Base-by-base conservation (phyloP, 2,888 invertebrate species). In the Agrotis exclamationis region DNA sequence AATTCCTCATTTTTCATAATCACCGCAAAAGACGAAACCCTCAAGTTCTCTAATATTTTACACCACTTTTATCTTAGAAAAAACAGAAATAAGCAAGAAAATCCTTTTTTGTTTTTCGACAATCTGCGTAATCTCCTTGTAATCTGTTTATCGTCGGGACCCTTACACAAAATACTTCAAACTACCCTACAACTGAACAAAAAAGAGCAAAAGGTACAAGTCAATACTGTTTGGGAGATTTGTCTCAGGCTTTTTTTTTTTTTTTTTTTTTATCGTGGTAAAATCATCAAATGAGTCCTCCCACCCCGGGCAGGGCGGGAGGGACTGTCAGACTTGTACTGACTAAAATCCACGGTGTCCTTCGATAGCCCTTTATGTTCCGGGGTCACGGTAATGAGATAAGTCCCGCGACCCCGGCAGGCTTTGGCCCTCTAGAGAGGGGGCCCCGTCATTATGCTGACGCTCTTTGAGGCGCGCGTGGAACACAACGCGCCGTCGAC, bases 71-170 rank as follows among this genome's bases (percentile, higher is more conserved):
- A 13, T 45, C 20, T n/a, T 51, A 33, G 9, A 2, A 3, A n/a
- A 18, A 45, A 57, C 13, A 45, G n/a, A 60, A 58, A 28, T 13
- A 22, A 47, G 13, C 39, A 45, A 58, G 18, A 22, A 9, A 22
- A 56, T n/a, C 5, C 4, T 33, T 45, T 16, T 11, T 18, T 0
- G 9, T 2, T 58, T 9, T 45, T 28, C 13, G 18, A 56, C 44
- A 82, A 72, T 82, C 54, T 72, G 57, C 62, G 44, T 62, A 51
- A 56, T 45, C 44, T 56, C 22, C 51, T 18, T 58, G 47, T 78
- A 74, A 81, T 70, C 54, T 50, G 53, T 82, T 78, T 70, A 76
- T 69, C 64, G 58, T 18, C 16, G 74, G 44, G 64, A 53, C 66
- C 58, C 45, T 50, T 64, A 18, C 14, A 22, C 39, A 56, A n/a